Conservation (phyloP, 2,888 invertebrate genomes). For the Bibio marci region DNA sequence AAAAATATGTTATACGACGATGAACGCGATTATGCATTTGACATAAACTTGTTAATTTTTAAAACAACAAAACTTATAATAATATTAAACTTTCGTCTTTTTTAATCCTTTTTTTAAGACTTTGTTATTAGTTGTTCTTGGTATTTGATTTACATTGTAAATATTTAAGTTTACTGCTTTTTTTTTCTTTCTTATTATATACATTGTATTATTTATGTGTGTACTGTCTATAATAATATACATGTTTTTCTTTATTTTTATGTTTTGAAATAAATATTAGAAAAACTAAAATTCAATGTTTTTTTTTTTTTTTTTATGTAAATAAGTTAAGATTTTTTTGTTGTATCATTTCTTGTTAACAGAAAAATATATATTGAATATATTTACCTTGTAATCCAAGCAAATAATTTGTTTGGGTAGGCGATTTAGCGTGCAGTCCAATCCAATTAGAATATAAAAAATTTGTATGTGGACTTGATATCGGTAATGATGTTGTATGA, state of each 20-base stretch:
- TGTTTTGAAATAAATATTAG: no score
- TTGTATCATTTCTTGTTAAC: no score
- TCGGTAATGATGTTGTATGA: slow-evolving; percentile 3
- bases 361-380: no score
- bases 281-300: no score
- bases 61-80: background rate
- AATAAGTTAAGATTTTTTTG: no score
- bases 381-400: slow-evolving; percentile 45
- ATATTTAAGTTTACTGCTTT: slow-evolving; percentile 1
- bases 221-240: no score
- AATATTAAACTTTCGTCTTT: background rate
- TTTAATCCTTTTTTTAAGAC: slow-evolving; percentile 2
- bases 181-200: no score
- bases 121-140: background rate
- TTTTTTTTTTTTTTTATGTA: no score
- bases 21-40: background rate
- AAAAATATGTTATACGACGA: no score
- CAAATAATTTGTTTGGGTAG: slow-evolving; percentile 29
- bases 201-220: no score
- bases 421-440: slow-evolving; percentile 20
- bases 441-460: slow-evolving; percentile 20
- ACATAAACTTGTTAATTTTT: slow-evolving; percentile 2
- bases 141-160: slow-evolving; percentile 1
- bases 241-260: no score
- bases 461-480: slow-evolving; percentile 7